A percentile compares a stretch with the other conserved stretches of the same genome.
Conservation (phyloP, 2,797 vertebrate genomes). For the Fundulus diaphanus region DNA sequence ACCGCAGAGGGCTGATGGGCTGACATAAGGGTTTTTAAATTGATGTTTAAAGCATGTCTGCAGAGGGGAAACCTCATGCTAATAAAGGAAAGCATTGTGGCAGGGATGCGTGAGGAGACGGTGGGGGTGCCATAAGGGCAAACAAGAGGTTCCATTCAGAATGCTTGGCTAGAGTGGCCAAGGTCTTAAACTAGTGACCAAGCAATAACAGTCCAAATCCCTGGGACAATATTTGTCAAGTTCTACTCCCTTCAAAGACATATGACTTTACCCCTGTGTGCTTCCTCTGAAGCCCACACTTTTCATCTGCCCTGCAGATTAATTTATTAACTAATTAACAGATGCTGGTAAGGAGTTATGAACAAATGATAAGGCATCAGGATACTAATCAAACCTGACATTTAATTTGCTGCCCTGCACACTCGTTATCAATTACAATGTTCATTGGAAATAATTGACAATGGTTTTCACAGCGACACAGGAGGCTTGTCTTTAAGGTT, state of each 20-base stretch:
- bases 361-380: conserved; percentile 87
- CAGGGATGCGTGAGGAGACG: conserved; percentile 66
- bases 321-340: conserved; percentile 84
- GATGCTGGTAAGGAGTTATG: conserved; percentile 84
- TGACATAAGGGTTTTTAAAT: conserved; percentile 63
- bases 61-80: conserved; percentile 49
- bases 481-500: conserved; percentile 76
- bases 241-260: conserved; percentile 74
- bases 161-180: conserved; percentile 60
- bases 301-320: conserved; percentile 74
- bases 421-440: conserved; percentile 82
- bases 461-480: conserved; percentile 66
- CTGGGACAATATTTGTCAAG: conserved; percentile 79
- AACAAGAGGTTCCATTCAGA: conserved; percentile 77
- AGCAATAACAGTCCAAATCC: conserved; percentile 80
- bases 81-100: conserved; percentile 76
- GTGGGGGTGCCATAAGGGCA: conserved; percentile 39
- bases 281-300: conserved; percentile 62
- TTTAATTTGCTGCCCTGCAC: conserved; percentile 85
- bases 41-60: conserved; percentile 69
- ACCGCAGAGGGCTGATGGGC: conserved; percentile 57
- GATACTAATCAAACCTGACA: conserved; percentile 84
- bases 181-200: conserved; percentile 80
- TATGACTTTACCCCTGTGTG: conserved; percentile 72
- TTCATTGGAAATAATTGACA: conserved; percentile 79